phyloP scores from a whole-genome alignment of 1,140 invertebrate species.

The Galendromus occidentalis region DNA sequence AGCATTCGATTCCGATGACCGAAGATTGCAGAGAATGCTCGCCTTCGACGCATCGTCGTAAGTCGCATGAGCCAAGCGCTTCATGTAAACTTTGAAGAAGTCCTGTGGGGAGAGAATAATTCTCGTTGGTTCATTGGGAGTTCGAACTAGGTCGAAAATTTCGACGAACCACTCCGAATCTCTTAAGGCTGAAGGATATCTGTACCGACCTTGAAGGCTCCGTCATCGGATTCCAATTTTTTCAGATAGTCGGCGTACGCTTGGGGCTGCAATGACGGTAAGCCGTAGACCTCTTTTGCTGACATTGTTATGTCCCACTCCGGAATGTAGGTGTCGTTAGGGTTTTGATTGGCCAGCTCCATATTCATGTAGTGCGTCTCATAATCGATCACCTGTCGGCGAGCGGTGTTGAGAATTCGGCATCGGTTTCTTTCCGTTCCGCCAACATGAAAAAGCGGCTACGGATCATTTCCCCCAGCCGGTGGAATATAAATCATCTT shows the following conservation, averaged over 20 bases:
- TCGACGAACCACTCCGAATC: background rate
- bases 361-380: constrained; percentile 88
- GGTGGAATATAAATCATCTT: background rate
- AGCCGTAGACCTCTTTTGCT: constrained; percentile 55
- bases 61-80: background rate
- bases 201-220: constrained; percentile 56
- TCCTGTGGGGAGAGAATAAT: background rate
- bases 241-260: constrained; percentile 70
- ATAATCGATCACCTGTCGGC: constrained; percentile 53
- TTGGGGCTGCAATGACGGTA: constrained; percentile 52
- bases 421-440: background rate
- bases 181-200: background rate
- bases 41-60: background rate
- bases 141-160: background rate
- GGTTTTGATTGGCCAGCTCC: constrained; percentile 56
- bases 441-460: background rate
- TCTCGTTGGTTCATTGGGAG: constrained; percentile 7
- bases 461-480: background rate
- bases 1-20: no score
- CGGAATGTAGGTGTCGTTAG: constrained; percentile 37
- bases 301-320: constrained; percentile 75
- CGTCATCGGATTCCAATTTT: constrained; percentile 58
- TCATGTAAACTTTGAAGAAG: constrained; percentile 5
- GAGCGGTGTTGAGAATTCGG: constrained; percentile 9
- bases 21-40: background rate